Percentiles rank a stretch among this genome's conserved stretches.
These are phyloP conservation scores for Cryptophagus acutangulus DNA, from an alignment of 2,888 invertebrate genomes.

Conservation along the genomic window DNA sequence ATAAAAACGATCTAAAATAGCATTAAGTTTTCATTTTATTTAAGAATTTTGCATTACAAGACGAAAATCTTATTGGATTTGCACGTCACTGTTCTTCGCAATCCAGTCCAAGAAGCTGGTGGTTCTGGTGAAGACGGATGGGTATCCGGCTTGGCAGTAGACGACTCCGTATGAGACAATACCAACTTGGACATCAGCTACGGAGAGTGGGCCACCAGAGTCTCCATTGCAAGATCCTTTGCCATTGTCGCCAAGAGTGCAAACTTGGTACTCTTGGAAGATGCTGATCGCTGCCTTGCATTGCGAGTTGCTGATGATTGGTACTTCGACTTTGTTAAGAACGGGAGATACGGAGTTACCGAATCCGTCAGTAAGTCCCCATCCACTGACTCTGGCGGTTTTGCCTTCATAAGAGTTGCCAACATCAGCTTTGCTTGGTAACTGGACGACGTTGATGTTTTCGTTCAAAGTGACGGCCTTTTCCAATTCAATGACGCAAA, in stretches of 20 bases:
- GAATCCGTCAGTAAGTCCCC: constrained; percentile 21
- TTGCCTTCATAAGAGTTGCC: constrained; percentile 9
- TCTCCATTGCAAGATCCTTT: constrained; percentile 21
- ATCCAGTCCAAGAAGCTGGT: constrained; percentile 22
- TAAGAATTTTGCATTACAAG: no score
- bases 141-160: constrained; percentile 16
- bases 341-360: constrained; percentile 13
- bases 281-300: constrained; percentile 14
- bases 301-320: constrained; percentile 17
- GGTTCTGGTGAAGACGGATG: constrained; percentile 18
- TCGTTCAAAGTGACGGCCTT: constrained; percentile 26
- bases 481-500: constrained; percentile 34
- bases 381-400: constrained; percentile 22
- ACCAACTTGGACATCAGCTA: constrained; percentile 17
- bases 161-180: constrained; percentile 19
- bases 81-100: neutral
- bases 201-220: constrained; percentile 24
- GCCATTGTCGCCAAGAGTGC: constrained; percentile 16
- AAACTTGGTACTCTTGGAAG: constrained; percentile 13
- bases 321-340: constrained; percentile 17
- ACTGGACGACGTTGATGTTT: constrained; percentile 35
- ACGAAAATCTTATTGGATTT: no score
- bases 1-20: no score
- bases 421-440: constrained; percentile 24
- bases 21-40: no score